Conservation (phyloP, 2,888 invertebrate species). For the Chirona hameri region DNA sequence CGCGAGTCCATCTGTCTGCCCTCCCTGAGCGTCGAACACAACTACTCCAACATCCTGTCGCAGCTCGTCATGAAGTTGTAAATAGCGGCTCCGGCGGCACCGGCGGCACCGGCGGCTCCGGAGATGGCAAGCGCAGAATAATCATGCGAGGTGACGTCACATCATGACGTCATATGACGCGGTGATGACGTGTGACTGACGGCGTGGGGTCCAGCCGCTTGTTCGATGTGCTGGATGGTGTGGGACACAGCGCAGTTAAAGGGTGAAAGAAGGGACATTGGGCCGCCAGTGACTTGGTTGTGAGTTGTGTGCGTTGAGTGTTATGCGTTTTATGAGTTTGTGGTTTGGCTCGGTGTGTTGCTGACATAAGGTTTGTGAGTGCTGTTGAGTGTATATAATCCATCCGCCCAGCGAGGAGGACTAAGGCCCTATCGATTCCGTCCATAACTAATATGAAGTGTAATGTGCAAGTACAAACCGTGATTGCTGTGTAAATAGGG, state of each 20-base stretch:
- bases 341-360: not conserved
- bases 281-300: not conserved
- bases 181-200: no score
- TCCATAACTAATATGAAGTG: not conserved
- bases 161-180: no score
- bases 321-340: not conserved
- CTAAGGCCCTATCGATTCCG: conserved; percentile 11
- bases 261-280: not conserved
- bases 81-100: not conserved
- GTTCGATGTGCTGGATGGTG: no score
- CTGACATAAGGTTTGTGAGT: no score
- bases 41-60: conserved; percentile 52
- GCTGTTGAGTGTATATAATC: not conserved
- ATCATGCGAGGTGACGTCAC: no score
- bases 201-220: no score
- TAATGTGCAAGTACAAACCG: conserved; percentile 2
- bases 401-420: not conserved
- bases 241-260: no score
- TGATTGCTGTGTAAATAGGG: not conserved
- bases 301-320: not conserved
- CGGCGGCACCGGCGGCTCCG: no score
- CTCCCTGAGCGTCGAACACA: conserved; percentile 48
- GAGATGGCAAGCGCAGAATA: no score
- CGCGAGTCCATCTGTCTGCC: conserved; percentile 47
- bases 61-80: conserved; percentile 51